Base-by-base conservation (phyloP, 2,888 invertebrate species). In the Gymnosoma rotundatum region DNA sequence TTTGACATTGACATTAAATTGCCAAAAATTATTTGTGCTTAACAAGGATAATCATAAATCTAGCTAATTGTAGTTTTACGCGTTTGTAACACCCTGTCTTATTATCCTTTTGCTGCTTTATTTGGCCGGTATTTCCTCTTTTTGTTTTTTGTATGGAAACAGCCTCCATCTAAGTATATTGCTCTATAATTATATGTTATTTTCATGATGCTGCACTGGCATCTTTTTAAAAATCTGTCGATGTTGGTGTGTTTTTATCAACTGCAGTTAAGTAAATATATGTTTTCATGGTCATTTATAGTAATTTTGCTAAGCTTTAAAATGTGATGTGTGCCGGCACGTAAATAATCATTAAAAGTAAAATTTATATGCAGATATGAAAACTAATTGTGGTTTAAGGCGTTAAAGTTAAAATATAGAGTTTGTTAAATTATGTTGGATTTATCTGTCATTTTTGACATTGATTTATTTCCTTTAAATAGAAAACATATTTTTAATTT, bases 1-100 rank as follows among this genome's bases (percentile, higher is more conserved):
- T 86, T 86, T 86, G 84, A 83, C 83, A 81, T 84, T 86, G 86
- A 88, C 88, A 88, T 88, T 86, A 87, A 90, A 91, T 90, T 89
- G 90, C 88, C 89, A 85, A 89, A 83, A 89, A 91, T 90, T 89
- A 90, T 91, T 89, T 89, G 89, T 87, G 88, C 90, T 89, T 90
- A 91, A 89, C 90, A 89, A 89, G 90, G 90, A 90, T 90, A 91
- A 90, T 90, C 90, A 90, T 90, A 91, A 90, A 90, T 90, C 91
- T 91, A 88, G 89, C 90, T 90, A 91, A 90, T 90, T 91, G 88
- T 88, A 88, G 88, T 90, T 89, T 89, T 90, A 78, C 81, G 74
- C 78, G 74, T 84, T 81, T 78, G 63, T 56, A 81, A 84, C 81
- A 81, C 84, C 84, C 84, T 54, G 63, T 50, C 60, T 50, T 78